Evolutionary conservation across 2,888 invertebrate genomes (phyloP), one percentile per base, ranked within the genome.

Genomic region (Podabrus alpinus): DNA sequence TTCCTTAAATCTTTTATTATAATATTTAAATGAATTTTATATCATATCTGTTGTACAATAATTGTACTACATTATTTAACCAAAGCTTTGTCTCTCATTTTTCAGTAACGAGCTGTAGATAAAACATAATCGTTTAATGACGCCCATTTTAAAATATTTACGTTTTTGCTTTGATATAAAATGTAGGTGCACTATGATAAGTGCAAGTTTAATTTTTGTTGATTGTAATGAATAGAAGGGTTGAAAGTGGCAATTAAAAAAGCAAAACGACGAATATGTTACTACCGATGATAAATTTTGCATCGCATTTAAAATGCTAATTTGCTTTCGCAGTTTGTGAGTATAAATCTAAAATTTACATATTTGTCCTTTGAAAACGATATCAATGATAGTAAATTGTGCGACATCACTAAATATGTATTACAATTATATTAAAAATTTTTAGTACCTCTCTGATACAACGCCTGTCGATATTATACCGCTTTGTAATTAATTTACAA

Each of bases 261-360:
- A 66, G 62, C 16, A 24, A 29, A 24, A 67, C 16, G 29, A 25
- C 16, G 25, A 25, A 67, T 67, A 67, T 59, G 66, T 15, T 24
- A 66, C 70, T 59, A 64, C 62, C 62, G 19, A 62, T 70, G 62
- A 70, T 70, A 77, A 79, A 80, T 79, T 80, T 76, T 60, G 76
- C 69, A 66, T 59, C 66, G 73, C 68, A 80, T 80, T 80, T 80
- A 79, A 77, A 80, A 80, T 80, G 80, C 76, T 78, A 80, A 80
- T 80, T 69, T 69, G 69, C 72, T 75, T 76, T 64, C 62, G 68
- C 77, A 79, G 77, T 79, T 79, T 78, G 77, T 74, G 77, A 74
- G 75, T 67, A 68, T 61, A 73, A 77, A 75, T 77, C 74, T 74
- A 68, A 77, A 79, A 77, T 77, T 75, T 76, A 72, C 78, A 79